Conservation (phyloP, 2,888 invertebrate species). For the Hecatera dysodea region DNA sequence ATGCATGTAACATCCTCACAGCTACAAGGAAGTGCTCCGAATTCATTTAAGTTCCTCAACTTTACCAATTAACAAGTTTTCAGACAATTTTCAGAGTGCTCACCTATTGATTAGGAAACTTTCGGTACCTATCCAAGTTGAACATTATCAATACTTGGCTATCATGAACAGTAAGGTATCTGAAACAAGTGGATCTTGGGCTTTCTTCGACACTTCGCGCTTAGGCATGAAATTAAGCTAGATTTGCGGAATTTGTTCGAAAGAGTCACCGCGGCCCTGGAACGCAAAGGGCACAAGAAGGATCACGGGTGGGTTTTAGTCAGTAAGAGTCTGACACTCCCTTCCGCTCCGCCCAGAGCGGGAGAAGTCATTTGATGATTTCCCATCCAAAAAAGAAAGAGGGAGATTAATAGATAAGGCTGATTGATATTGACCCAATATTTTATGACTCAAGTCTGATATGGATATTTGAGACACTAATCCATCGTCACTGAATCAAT, state of each 20-base stretch:
- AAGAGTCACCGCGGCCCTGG: too few species aligned
- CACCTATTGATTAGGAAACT: constrained; percentile 51
- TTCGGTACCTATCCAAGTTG: constrained; percentile 27
- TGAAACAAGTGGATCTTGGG: neutral
- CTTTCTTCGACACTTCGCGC: neutral
- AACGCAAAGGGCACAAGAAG: too few species aligned
- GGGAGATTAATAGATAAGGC: too few species aligned
- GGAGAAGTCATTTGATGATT: too few species aligned
- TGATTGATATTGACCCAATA: neutral
- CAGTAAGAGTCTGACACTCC: too few species aligned
- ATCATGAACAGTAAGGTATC: neutral
- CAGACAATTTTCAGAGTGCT: constrained; percentile 36
- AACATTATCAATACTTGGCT: constrained; percentile 44
- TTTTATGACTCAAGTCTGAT: too few species aligned
- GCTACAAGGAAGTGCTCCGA: constrained; percentile 25
- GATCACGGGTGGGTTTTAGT: too few species aligned
- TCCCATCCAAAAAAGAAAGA: neutral
- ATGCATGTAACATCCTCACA: constrained; percentile 5
- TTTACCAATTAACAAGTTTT: constrained; percentile 49
- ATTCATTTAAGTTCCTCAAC: constrained; percentile 48
- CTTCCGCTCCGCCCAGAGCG: too few species aligned
- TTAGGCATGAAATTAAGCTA: neutral
- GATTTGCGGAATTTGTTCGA: too few species aligned
- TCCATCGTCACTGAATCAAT: neutral
- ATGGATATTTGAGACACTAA: too few species aligned